phyloP scores from a whole-genome alignment of 1,140 invertebrate species.

The Phenacoccus solenopsis region DNA sequence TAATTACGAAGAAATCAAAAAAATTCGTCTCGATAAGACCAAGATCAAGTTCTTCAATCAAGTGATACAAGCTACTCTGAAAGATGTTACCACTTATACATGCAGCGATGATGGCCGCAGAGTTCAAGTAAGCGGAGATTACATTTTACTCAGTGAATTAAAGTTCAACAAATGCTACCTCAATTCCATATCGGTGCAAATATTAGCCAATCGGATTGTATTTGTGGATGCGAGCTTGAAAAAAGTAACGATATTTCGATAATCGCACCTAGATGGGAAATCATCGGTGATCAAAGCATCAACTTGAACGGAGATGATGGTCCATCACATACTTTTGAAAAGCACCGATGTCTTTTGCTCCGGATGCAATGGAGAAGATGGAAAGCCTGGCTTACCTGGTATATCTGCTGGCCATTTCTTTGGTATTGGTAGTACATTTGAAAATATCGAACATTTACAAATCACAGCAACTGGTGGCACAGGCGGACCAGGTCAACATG shows the following conservation, averaged over 20 bases:
- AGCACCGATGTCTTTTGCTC: background rate
- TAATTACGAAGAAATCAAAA: background rate
- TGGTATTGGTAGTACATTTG: background rate
- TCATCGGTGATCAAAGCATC: background rate
- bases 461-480: slow-evolving; percentile 9
- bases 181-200: background rate
- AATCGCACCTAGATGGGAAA: slow-evolving; percentile 19
- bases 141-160: background rate
- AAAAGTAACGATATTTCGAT: background rate
- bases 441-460: background rate
- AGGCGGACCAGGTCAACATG: slow-evolving; percentile 11
- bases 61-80: background rate
- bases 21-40: background rate
- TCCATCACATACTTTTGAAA: too few species aligned
- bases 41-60: background rate
- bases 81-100: background rate
- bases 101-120: background rate
- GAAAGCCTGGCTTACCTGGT: background rate
- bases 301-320: background rate
- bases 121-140: background rate
- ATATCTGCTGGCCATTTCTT: slow-evolving; percentile 9
- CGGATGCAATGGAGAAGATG: background rate
- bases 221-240: background rate
- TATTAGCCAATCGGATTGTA: slow-evolving; percentile 6
- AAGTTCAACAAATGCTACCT: background rate